Conservation (phyloP, 2,888 invertebrate genomes). For the Hypselothyrea guttata region DNA sequence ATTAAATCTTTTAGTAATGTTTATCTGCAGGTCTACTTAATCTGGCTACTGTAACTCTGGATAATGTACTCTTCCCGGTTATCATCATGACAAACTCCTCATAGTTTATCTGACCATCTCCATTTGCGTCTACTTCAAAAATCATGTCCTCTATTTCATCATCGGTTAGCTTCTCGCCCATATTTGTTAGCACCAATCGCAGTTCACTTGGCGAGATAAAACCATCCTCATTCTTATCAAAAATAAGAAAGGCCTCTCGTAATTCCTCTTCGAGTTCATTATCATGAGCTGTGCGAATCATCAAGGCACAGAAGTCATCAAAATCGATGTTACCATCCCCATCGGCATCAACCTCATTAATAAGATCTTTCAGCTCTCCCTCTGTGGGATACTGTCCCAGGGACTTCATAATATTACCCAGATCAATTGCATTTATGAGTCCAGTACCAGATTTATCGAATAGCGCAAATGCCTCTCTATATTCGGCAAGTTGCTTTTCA, state of each 20-base stretch:
- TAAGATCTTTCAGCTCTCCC: slow-evolving; percentile 99
- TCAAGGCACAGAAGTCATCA: slow-evolving; percentile 99
- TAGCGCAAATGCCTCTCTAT: slow-evolving; percentile 99
- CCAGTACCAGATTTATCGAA: slow-evolving; percentile 99
- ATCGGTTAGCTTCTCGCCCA: slow-evolving; percentile 98
- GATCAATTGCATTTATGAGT: slow-evolving; percentile 98
- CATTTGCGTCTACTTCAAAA: slow-evolving; percentile 98
- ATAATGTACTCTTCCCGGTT: too few species aligned
- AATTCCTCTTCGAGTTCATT: slow-evolving; percentile 99
- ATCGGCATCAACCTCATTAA: slow-evolving; percentile 95
- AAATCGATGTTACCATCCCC: slow-evolving; percentile 96
- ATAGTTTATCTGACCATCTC: slow-evolving; percentile 93
- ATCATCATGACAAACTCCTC: slow-evolving; percentile 97
- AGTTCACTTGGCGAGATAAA: slow-evolving; percentile 98
- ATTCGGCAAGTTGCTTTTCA: slow-evolving; percentile 99
- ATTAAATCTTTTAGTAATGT: too few species aligned
- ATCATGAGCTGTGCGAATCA: slow-evolving; percentile 99
- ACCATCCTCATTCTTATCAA: slow-evolving; percentile 99
- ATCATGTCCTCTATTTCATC: slow-evolving; percentile 99
- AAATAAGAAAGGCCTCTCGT: slow-evolving; percentile 84
- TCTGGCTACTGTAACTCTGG: too few species aligned
- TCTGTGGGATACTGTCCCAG: slow-evolving; percentile 99
- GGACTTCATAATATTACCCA: slow-evolving; percentile 99
- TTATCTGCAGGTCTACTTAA: too few species aligned
- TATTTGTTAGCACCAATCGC: slow-evolving; percentile 99